Evolutionary conservation across 2,797 vertebrate species (phyloP).

Genomic region (Sebastes nivosus): DNA sequence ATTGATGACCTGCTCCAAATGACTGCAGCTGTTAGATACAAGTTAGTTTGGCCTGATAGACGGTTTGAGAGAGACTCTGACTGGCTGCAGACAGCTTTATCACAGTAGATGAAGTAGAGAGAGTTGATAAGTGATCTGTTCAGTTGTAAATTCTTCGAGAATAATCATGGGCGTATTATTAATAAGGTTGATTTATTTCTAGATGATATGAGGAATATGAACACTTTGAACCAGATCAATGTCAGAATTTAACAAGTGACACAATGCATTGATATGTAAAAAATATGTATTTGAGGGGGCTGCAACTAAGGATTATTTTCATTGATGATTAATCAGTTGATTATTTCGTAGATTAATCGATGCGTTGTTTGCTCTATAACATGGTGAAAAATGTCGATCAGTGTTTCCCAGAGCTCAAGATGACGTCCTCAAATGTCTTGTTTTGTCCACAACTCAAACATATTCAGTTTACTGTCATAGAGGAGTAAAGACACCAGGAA

Average conservation of each 20-base stretch:
- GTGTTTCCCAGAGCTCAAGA: too few relatives aligned
- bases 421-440: too few relatives aligned
- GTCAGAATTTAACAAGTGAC: neutral
- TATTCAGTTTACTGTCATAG: too few relatives aligned
- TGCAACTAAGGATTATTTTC: too few relatives aligned
- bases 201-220: neutral
- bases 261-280: neutral
- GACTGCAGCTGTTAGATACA: neutral
- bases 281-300: too few relatives aligned
- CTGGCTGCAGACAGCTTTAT: neutral
- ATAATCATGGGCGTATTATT: neutral
- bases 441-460: too few relatives aligned
- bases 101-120: neutral
- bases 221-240: neutral
- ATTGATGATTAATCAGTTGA: too few relatives aligned
- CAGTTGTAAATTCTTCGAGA: neutral
- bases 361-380: too few relatives aligned
- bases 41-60: neutral
- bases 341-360: too few relatives aligned
- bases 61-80: neutral
- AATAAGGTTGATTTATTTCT: neutral
- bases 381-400: too few relatives aligned
- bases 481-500: too few relatives aligned
- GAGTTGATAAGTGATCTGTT: neutral
- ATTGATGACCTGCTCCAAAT: neutral